Evolutionary conservation across 2,113 vertebrate species (phyloP).

Genomic region (Porphyrio hochstetteri): DNA sequence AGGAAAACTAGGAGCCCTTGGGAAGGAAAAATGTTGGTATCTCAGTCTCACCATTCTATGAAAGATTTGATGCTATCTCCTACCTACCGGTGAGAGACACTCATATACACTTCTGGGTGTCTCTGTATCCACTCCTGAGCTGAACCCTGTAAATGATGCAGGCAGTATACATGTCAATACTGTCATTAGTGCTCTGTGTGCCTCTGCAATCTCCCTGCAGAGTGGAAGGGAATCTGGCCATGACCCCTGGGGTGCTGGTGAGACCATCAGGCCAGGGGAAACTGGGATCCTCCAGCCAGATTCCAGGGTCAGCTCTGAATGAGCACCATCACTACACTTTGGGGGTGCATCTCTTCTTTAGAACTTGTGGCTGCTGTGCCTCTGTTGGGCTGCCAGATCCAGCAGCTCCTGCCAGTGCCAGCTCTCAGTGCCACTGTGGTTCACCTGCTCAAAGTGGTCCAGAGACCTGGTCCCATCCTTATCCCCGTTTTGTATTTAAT

Average conservation of each 20-base stretch:
- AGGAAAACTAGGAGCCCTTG: not conserved
- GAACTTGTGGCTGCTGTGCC: not conserved
- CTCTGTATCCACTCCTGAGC: not conserved
- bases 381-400: not conserved
- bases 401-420: not conserved
- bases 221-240: not conserved
- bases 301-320: not conserved
- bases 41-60: not conserved
- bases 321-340: not conserved
- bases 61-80: not conserved
- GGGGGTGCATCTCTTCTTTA: not conserved
- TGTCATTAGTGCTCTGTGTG: not conserved
- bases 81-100: not conserved
- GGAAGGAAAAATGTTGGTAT: not conserved
- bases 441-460: not conserved
- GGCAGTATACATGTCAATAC: not conserved
- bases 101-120: not conserved
- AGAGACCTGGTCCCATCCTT: not conserved
- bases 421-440: not conserved
- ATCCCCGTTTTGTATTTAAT: not conserved
- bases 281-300: not conserved
- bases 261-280: not conserved
- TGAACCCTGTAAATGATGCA: not conserved
- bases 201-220: not conserved
- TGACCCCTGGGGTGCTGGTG: accelerated